phyloP scores from a whole-genome alignment of 2,888 invertebrate genomes.

The Megalurothrips usitatus region DNA sequence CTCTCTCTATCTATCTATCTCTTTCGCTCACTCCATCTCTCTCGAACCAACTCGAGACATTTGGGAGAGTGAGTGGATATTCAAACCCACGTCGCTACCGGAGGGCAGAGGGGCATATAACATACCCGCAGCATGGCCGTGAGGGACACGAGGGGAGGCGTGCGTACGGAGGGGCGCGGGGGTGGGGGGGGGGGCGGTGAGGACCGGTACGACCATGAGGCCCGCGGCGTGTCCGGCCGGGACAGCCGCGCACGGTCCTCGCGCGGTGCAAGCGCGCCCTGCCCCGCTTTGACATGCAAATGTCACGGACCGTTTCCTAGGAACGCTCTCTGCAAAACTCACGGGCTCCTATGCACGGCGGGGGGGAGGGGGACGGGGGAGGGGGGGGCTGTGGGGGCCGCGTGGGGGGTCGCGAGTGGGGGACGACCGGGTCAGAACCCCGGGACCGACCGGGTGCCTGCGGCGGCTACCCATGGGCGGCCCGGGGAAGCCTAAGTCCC shows the following conservation, averaged over 20 bases:
- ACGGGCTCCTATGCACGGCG: neutral
- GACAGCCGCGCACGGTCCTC: too few relatives aligned
- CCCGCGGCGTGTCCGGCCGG: too few relatives aligned
- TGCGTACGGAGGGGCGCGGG: neutral
- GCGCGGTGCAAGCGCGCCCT: neutral
- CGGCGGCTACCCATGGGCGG: too few relatives aligned
- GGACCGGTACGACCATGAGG: too few relatives aligned
- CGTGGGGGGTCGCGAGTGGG: neutral
- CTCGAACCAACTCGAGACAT: neutral
- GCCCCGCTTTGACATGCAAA: constrained; percentile 12
- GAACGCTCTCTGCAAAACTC: neutral
- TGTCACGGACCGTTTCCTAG: constrained; percentile 18
- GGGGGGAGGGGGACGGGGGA: neutral
- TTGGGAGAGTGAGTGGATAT: neutral
- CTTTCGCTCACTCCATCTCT: neutral
- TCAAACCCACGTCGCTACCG: neutral
- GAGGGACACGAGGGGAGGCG: too few relatives aligned
- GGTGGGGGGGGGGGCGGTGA: neutral
- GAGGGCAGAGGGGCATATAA: neutral
- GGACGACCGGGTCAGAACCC: neutral
- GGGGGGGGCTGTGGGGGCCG: neutral
- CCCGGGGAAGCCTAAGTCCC: too few relatives aligned
- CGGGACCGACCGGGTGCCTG: too few relatives aligned
- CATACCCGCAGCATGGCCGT: too few relatives aligned
- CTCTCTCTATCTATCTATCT: neutral